Conservation (phyloP, 2,113 vertebrate species). For the Circaetus cinerascens region DNA sequence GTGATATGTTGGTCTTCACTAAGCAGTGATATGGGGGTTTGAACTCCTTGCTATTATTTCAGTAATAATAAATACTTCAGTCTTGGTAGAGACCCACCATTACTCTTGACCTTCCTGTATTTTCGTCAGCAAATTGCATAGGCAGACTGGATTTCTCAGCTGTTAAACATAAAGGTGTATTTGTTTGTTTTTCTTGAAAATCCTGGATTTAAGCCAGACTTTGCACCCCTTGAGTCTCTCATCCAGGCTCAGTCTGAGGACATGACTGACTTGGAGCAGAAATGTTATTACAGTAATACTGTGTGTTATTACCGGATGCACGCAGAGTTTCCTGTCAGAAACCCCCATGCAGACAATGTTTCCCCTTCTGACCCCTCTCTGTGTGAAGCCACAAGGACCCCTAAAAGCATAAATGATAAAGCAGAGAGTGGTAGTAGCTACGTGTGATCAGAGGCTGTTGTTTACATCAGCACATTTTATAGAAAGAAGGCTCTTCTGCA, state of each 20-base stretch:
- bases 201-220: background rate
- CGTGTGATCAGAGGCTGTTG: background rate
- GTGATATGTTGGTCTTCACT: background rate
- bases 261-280: background rate
- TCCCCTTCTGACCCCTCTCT: background rate
- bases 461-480: background rate
- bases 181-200: background rate
- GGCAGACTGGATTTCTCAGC: background rate
- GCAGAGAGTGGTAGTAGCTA: background rate
- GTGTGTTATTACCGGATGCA: background rate
- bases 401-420: background rate
- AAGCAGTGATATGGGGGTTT: background rate
- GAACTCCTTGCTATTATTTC: background rate
- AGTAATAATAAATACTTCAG: background rate
- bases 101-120: background rate
- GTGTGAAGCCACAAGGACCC: background rate
- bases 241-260: background rate
- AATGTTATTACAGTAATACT: background rate
- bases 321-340: background rate
- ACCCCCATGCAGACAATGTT: background rate
- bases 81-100: background rate
- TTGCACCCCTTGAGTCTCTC: too few relatives aligned
- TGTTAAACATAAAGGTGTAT: background rate
- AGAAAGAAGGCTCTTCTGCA: background rate
- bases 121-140: background rate